A percentile compares a stretch with the other conserved stretches of the same genome.
These are phyloP conservation scores for Solenopsis invicta DNA, from an alignment of 1,140 invertebrate genomes.

Conservation along the genomic window DNA sequence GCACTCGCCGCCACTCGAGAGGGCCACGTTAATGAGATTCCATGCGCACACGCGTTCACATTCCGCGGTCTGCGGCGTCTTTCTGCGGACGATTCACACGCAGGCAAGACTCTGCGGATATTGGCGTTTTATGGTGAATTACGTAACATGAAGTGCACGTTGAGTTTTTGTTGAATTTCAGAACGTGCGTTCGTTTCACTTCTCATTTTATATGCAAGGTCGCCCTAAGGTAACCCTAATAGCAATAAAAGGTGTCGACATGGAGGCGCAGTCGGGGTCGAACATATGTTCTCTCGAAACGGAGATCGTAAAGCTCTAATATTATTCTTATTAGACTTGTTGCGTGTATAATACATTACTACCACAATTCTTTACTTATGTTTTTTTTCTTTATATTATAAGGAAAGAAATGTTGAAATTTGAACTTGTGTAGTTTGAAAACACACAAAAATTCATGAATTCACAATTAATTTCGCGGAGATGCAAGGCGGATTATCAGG, in stretches of 20 bases:
- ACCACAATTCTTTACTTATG: no score
- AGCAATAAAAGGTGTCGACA: conserved; percentile 29
- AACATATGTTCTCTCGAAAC: not conserved
- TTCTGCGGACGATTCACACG: conserved; percentile 26
- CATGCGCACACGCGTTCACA: conserved; percentile 60
- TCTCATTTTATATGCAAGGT: not conserved
- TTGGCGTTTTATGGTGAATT: conserved; percentile 16
- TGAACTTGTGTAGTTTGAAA: not conserved
- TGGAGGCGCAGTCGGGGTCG: not conserved
- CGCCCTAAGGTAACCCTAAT: conserved; percentile 16
- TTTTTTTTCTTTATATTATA: no score
- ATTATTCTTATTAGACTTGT: conserved; percentile 5
- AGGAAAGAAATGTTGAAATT: not conserved
- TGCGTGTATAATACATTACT: not conserved
- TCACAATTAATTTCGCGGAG: conserved; percentile 17
- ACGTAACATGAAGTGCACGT: not conserved
- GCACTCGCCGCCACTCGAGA: conserved; percentile 51
- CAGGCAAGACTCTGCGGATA: conserved; percentile 9
- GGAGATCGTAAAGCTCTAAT: conserved; percentile 5
- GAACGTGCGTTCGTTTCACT: not conserved
- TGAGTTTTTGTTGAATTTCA: conserved; percentile 19
- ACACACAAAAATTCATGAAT: not conserved
- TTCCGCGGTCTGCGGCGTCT: conserved; percentile 25
- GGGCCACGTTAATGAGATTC: conserved; percentile 74
- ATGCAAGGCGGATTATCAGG: conserved; percentile 42